phyloP scores from a whole-genome alignment of 2,888 invertebrate species.

The Sphaeridia pumilis region DNA sequence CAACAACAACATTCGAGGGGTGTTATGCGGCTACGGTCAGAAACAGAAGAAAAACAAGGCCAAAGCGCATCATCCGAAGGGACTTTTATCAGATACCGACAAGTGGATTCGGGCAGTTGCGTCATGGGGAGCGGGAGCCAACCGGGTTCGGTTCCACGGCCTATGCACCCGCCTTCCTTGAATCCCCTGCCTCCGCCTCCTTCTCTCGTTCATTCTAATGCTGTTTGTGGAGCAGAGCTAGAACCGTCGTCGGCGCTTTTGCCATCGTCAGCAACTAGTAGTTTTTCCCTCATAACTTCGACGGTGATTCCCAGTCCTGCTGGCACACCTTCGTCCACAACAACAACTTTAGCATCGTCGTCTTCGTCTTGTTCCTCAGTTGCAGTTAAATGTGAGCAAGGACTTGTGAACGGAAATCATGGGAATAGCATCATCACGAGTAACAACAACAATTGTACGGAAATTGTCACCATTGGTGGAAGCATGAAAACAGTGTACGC shows the following conservation, averaged over 20 bases:
- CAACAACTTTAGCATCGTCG: not conserved
- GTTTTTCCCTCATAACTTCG: no score
- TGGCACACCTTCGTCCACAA: not conserved
- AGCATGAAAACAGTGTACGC: slow-evolving; percentile 11
- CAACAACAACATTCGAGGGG: no score
- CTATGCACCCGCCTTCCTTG: not conserved
- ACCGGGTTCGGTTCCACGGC: not conserved
- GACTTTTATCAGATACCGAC: no score
- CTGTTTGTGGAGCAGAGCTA: no score
- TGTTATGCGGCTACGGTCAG: no score
- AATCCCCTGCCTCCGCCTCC: slow-evolving; percentile 2
- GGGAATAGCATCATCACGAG: not conserved
- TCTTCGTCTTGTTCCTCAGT: not conserved
- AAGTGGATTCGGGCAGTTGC: no score
- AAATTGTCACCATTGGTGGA: not conserved
- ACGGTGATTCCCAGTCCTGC: not conserved
- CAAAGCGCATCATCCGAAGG: no score
- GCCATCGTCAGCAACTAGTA: no score
- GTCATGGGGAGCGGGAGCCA: not conserved
- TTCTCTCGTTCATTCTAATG: no score
- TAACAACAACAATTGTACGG: not conserved
- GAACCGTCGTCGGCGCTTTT: no score
- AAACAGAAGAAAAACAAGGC: no score
- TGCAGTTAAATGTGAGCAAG: not conserved
- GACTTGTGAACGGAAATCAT: not conserved